phyloP scores from a whole-genome alignment of 2,888 invertebrate genomes.

The Vandiemenella viatica region DNA sequence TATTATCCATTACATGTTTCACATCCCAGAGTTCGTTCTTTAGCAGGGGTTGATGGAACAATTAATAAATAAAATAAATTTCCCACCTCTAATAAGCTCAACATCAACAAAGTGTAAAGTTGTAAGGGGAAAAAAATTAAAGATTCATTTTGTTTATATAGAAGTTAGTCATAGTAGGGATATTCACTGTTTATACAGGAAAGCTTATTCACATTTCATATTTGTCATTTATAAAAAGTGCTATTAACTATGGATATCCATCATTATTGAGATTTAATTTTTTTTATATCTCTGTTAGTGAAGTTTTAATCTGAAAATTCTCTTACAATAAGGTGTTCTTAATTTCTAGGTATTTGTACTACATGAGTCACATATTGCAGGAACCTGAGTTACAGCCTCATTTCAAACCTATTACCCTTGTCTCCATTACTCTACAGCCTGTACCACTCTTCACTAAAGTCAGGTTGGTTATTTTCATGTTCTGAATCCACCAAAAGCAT shows the following conservation, averaged over 20 bases:
- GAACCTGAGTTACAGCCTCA: constrained; percentile 42
- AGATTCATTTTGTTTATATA: too few species aligned
- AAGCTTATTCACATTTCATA: neutral
- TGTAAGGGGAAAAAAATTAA: too few species aligned
- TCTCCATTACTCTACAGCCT: constrained; percentile 68
- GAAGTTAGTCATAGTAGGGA: too few species aligned
- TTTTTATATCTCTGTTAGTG: too few species aligned
- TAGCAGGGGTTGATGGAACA: too few species aligned
- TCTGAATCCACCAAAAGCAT: too few species aligned
- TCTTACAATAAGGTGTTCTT: neutral
- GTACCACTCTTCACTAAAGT: constrained; percentile 87
- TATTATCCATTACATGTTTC: too few species aligned
- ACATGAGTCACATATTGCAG: constrained; percentile 62
- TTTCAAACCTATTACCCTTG: constrained; percentile 65
- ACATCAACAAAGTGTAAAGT: too few species aligned
- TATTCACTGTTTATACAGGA: neutral
- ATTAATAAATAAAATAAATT: too few species aligned
- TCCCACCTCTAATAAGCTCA: too few species aligned
- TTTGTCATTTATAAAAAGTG: neutral
- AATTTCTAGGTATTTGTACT: constrained; percentile 59
- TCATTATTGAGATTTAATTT: neutral
- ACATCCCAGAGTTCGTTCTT: too few species aligned
- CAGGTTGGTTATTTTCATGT: constrained; percentile 38
- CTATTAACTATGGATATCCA: neutral
- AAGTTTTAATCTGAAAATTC: too few species aligned